These are phyloP conservation scores for Tamandua tetradactyla DNA, from an alignment of 2,797 vertebrate species.

Conservation along the genomic window DNA sequence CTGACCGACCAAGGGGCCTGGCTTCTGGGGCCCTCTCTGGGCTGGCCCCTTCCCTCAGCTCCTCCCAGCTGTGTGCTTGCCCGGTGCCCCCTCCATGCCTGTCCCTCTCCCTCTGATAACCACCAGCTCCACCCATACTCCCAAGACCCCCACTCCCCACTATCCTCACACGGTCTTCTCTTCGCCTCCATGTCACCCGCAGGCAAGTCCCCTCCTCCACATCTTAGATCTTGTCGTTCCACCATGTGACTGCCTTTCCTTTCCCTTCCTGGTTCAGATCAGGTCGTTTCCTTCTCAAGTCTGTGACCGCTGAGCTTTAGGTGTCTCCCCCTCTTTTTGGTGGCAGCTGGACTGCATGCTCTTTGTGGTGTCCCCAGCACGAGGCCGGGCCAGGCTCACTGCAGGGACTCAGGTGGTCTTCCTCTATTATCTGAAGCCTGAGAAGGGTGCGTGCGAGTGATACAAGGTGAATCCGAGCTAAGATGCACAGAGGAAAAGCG, in stretches of 20 bases:
- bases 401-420: background rate
- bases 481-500: background rate
- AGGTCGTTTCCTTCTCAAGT: background rate
- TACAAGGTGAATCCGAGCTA: background rate
- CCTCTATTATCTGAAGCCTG: background rate
- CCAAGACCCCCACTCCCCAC: background rate
- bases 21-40: background rate
- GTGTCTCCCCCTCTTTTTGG: background rate
- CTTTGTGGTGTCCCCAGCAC: background rate
- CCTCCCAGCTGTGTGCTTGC: background rate
- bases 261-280: background rate
- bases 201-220: background rate
- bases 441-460: background rate
- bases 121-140: background rate
- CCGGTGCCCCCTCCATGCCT: background rate
- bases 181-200: background rate
- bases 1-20: background rate
- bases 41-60: background rate
- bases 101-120: too few relatives aligned
- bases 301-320: background rate
- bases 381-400: accelerated
- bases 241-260: background rate
- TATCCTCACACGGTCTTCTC: background rate
- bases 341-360: too few relatives aligned
- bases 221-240: background rate